Evolutionary conservation across 2,797 vertebrate genomes (phyloP).

Genomic region (Lagocephalus sceleratus): DNA sequence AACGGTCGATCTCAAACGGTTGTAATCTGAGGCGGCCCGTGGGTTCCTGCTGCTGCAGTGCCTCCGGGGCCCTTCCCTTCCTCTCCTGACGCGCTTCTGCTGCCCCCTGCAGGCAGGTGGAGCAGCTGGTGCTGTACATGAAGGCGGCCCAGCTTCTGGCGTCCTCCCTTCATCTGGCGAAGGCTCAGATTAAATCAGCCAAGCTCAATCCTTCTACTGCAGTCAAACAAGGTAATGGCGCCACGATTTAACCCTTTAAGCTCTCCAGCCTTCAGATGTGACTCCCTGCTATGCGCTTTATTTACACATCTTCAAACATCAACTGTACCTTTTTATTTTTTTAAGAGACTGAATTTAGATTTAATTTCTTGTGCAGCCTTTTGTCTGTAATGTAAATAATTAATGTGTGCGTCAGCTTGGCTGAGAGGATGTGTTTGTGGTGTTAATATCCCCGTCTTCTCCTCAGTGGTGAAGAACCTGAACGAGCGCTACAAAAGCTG

Average conservation of each 20-base stretch:
- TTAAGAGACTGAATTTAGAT: too few species aligned
- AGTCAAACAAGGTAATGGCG: conserved; percentile 88
- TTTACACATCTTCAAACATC: too few species aligned
- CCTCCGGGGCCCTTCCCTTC: not conserved
- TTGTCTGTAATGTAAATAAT: too few species aligned
- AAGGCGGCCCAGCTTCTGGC: conserved; percentile 93
- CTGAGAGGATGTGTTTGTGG: not conserved
- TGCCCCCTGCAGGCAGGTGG: conserved; percentile 85
- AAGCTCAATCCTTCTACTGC: conserved; percentile 93
- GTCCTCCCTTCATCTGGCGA: conserved; percentile 92
- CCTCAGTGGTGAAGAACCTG: conserved; percentile 89
- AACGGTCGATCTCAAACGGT: not conserved
- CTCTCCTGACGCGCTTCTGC: conserved; percentile 17
- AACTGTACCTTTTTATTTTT: too few species aligned
- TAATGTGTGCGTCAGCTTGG: too few species aligned
- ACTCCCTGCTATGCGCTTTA: too few species aligned
- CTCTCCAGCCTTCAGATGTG: too few species aligned
- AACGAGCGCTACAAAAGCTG: conserved; percentile 96
- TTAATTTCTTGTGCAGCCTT: too few species aligned
- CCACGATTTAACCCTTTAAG: not conserved
- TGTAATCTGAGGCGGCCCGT: not conserved
- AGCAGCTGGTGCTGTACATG: conserved; percentile 96
- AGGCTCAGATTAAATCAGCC: conserved; percentile 92
- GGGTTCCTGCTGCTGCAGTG: conserved; percentile 1
- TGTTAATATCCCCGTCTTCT: not conserved